Base-by-base conservation (phyloP, 35 echinoderm and acorn worm genomes). In the Strongylocentrotus purpuratus region DNA sequence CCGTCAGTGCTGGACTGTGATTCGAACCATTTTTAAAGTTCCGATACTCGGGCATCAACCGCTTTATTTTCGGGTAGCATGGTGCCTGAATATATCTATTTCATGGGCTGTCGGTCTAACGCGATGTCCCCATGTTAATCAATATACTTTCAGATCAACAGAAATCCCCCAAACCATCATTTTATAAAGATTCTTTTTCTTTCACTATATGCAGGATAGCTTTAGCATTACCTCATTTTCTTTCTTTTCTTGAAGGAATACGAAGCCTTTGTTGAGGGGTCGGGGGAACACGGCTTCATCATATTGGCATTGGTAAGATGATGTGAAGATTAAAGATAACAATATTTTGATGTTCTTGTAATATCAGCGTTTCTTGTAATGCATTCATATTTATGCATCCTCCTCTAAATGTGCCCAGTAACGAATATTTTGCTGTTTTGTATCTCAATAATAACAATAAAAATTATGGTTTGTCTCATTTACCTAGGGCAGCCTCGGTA, bases 221-320 rank as follows among this genome's bases (percentile, higher is more conserved):
- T 41, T 41, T 41, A 41, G 35, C 35, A 41, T 41, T 41, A 41
- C 3, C 1, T 41, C 3, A 41, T 85, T 89, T 89, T 89, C 12
- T 89, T 28, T 89, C 0, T 89, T 14, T 89, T 35, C 0, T 89
- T 0, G 14, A 14, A 89, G 87, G 87, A 89, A 1, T 89, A 89
- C 32, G 87, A 89, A 35, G 33, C 12, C 33, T 89, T 89, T 4
- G 33, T 89, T 14, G 13, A 89, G 14, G 87, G 25, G 13, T 15
- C 87, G 15, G 87, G 87, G 0, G 33, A 89, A 31, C 22, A 89
- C 13, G 87, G 87, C 22, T 89, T 89, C 87, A 89, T 89, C 22
- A 89, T 89, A 15, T 89, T 89, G 12, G 15, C 87, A 89, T 32
- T 89, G 87, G 87, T 89, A 35, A 94, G 52, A 20, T 41, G 35